phyloP scores from a whole-genome alignment of 1,140 invertebrate species.

The Plectrocnemia conspersa region DNA sequence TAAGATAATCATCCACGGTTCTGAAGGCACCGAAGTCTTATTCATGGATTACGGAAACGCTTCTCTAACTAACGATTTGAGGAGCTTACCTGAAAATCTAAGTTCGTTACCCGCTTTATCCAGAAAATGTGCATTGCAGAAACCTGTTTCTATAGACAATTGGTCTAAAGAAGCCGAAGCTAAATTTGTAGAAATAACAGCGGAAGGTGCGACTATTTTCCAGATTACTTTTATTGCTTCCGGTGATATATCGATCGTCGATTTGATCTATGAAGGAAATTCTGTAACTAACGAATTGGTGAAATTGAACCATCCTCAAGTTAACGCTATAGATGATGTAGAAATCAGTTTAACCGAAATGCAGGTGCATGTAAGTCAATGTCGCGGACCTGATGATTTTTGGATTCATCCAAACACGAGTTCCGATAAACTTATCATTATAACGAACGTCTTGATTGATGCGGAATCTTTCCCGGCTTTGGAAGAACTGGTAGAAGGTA shows the following conservation, averaged over 20 bases:
- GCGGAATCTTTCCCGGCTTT: slow-evolving; percentile 50
- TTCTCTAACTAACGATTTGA: slow-evolving; percentile 54
- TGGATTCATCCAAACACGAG: slow-evolving; percentile 60
- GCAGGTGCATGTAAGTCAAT: slow-evolving; percentile 54
- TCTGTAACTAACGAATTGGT: slow-evolving; percentile 59
- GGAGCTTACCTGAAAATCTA: slow-evolving; percentile 60
- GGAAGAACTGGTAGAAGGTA: slow-evolving; percentile 49
- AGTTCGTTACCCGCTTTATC: slow-evolving; percentile 56
- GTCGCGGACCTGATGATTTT: slow-evolving; percentile 57
- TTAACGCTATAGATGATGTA: slow-evolving; percentile 13
- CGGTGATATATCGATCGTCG: slow-evolving; percentile 60
- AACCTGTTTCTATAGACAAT: slow-evolving; percentile 54
- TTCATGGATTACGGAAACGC: slow-evolving; percentile 75
- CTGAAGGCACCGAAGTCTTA: slow-evolving; percentile 59
- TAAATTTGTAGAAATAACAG: slow-evolving; percentile 60
- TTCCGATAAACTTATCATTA: slow-evolving; percentile 52
- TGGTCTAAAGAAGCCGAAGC: slow-evolving; percentile 61
- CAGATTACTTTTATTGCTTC: slow-evolving; percentile 58
- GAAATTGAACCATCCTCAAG: slow-evolving; percentile 42
- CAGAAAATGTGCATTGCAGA: slow-evolving; percentile 58
- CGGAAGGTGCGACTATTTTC: slow-evolving; percentile 61
- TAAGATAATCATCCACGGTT: slow-evolving; percentile 57
- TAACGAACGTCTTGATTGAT: slow-evolving; percentile 53
- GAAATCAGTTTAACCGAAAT: slow-evolving; percentile 16
- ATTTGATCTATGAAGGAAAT: slow-evolving; percentile 56